Evolutionary conservation across 2,113 vertebrate genomes (phyloP).

Genomic region (Oncorhynchus clarkii): DNA sequence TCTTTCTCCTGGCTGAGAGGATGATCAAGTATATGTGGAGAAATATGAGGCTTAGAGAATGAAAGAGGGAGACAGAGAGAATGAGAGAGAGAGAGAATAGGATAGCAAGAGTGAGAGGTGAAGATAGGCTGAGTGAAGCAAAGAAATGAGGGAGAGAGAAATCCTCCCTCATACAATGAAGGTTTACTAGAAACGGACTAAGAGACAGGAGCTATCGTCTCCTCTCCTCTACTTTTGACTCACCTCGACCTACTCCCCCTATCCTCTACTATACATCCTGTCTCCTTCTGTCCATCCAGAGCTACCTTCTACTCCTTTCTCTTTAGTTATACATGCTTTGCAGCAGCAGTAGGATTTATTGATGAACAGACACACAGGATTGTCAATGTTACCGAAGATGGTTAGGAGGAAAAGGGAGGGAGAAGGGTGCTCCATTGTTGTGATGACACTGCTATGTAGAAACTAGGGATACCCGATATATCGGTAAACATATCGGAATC

Average conservation of each 20-base stretch:
- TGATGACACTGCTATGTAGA: not conserved
- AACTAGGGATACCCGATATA: too few relatives aligned
- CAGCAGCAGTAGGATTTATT: not conserved
- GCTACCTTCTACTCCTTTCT: constrained; percentile 22
- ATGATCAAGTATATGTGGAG: not conserved
- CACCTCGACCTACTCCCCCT: too few relatives aligned
- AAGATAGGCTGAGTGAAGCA: constrained; percentile 18
- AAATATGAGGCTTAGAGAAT: not conserved
- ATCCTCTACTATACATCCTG: too few relatives aligned
- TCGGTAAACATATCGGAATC: too few relatives aligned
- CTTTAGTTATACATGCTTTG: not conserved
- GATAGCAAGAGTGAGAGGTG: constrained; percentile 7
- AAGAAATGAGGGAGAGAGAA: constrained; percentile 25
- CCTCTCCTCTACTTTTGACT: constrained; percentile 36
- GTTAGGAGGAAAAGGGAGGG: not conserved
- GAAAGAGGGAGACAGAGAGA: not conserved
- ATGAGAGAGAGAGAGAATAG: not conserved
- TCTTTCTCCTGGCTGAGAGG: not conserved
- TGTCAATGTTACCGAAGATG: not conserved
- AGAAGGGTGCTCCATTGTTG: not conserved
- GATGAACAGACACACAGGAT: not conserved
- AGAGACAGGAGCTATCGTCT: constrained; percentile 41
- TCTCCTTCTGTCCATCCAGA: constrained; percentile 33
- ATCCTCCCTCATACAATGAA: constrained; percentile 22
- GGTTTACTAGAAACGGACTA: constrained; percentile 18